Conservation (phyloP, 2,113 vertebrate genomes). For the Panthera tigris region DNA sequence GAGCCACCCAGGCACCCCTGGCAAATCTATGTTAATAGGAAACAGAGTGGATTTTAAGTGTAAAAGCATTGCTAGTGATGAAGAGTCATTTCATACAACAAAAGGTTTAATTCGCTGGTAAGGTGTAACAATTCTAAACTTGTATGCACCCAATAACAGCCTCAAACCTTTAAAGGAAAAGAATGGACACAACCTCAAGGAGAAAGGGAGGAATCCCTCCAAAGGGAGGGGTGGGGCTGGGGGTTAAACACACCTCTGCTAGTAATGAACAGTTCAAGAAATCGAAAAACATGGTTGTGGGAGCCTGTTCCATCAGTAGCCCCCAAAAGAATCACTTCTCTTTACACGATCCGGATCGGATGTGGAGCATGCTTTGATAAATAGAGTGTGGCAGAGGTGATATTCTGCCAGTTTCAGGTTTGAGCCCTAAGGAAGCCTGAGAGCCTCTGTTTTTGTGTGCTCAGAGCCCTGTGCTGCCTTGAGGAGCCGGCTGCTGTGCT, state of each 20-base stretch:
- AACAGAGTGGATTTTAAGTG: neutral
- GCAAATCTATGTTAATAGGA: neutral
- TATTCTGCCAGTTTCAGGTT: neutral
- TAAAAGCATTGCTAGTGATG: neutral
- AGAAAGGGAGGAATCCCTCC: neutral
- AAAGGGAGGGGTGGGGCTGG: too few species aligned
- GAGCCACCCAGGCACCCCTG: too few species aligned
- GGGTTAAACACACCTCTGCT: neutral
- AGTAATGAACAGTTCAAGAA: neutral
- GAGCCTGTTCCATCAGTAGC: neutral
- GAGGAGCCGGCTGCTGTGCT: neutral
- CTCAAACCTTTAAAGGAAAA: neutral
- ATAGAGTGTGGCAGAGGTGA: neutral
- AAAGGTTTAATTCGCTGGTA: neutral
- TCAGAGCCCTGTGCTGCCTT: neutral
- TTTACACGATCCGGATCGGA: neutral
- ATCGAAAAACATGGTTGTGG: neutral
- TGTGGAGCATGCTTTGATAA: neutral
- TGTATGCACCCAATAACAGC: neutral
- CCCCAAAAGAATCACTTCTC: neutral
- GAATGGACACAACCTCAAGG: neutral
- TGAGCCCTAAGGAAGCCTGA: neutral
- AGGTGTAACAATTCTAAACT: neutral
- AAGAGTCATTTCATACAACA: neutral
- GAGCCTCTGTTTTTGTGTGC: neutral